phyloP scores from a whole-genome alignment of 2,888 invertebrate species.

The Nemotelus pantherinus region DNA sequence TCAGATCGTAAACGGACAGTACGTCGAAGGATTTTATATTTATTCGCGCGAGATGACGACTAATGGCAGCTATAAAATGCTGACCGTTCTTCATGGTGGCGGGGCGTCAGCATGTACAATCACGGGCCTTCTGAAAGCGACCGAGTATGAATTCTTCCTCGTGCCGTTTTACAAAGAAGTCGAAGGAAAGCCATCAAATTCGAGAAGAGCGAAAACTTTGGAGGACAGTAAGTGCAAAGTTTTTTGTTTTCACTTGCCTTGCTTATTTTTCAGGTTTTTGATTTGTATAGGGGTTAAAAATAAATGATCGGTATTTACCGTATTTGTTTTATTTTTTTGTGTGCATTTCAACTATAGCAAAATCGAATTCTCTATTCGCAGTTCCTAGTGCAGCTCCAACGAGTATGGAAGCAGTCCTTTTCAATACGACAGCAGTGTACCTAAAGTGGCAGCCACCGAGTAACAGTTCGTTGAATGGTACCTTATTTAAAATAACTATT shows the following conservation, averaged over 20 bases:
- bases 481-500: background rate
- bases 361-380: constrained; percentile 56
- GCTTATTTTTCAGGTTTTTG: no score
- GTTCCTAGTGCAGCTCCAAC: constrained; percentile 87
- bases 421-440: constrained; percentile 82
- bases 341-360: no score
- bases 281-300: no score
- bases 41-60: constrained; percentile 73
- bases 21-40: constrained; percentile 83
- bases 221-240: constrained; percentile 80
- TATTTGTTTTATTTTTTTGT: no score
- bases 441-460: constrained; percentile 88
- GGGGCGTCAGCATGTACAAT: constrained; percentile 82
- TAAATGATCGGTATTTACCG: no score
- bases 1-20: constrained; percentile 75
- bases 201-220: constrained; percentile 80
- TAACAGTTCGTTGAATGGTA: constrained; percentile 78
- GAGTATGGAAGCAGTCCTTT: constrained; percentile 82
- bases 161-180: constrained; percentile 89
- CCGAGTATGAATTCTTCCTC: constrained; percentile 91
- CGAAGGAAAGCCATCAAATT: constrained; percentile 90
- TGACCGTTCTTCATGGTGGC: constrained; percentile 82
- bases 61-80: constrained; percentile 73
- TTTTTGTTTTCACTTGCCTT: no score
- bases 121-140: constrained; percentile 82